Percentiles rank a stretch among this genome's conserved stretches.
These are phyloP conservation scores for Sphaerophoria taeniata DNA, from an alignment of 2,888 invertebrate species.

Conservation along the genomic window DNA sequence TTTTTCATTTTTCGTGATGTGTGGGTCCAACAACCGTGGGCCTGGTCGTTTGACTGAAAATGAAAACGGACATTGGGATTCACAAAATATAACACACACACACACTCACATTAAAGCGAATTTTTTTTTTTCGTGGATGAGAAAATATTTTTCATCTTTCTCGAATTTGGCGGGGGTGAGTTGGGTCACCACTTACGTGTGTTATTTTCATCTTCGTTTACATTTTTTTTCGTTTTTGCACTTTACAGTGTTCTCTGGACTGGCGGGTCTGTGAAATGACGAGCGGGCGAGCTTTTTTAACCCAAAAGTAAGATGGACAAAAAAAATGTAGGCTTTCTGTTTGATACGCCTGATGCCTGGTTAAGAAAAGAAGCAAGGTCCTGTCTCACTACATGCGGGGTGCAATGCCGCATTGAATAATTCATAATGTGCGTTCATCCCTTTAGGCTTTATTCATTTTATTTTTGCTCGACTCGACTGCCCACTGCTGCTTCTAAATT, in stretches of 20 bases:
- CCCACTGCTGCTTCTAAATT: slow-evolving; percentile 8
- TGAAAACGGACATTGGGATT: slow-evolving; percentile 67
- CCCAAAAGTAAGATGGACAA: background rate
- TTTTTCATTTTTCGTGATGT: slow-evolving; percentile 56
- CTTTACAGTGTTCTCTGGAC: slow-evolving; percentile 53
- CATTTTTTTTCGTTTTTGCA: slow-evolving; percentile 44
- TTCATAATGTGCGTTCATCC: slow-evolving; percentile 75
- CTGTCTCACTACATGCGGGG: slow-evolving; percentile 64
- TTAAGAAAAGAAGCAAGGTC: slow-evolving; percentile 60
- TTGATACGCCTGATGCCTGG: slow-evolving; percentile 48
- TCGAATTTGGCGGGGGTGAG: slow-evolving; percentile 36
- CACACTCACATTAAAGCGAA: no score
- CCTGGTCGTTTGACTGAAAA: slow-evolving; percentile 71
- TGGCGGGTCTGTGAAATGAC: slow-evolving; percentile 20
- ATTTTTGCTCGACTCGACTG: slow-evolving; percentile 47
- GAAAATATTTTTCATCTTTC: slow-evolving; percentile 73
- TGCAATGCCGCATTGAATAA: slow-evolving; percentile 74
- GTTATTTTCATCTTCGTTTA: slow-evolving; percentile 62
- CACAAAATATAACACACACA: slow-evolving; percentile 43
- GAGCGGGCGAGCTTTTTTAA: slow-evolving; percentile 37
- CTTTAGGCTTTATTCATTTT: slow-evolving; percentile 52
- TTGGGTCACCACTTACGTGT: slow-evolving; percentile 67
- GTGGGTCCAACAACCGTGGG: slow-evolving; percentile 56
- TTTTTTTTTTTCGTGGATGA: slow-evolving; percentile 60
- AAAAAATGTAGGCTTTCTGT: no score